These are phyloP conservation scores for Eupithecia centaureata DNA, from an alignment of 2,888 invertebrate species.

Conservation along the genomic window DNA sequence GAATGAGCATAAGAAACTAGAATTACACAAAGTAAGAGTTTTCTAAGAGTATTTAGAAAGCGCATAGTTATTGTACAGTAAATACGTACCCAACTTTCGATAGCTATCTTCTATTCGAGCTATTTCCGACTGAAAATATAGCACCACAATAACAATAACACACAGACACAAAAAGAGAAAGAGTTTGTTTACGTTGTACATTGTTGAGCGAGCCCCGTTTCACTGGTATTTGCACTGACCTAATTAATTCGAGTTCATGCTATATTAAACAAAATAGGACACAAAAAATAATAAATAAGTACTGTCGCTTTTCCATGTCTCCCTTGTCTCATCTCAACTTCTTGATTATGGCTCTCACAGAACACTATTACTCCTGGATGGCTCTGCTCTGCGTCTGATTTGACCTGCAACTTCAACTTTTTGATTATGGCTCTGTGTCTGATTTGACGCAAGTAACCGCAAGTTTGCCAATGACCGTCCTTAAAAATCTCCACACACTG, in stretches of 20 bases:
- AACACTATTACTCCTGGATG: no score
- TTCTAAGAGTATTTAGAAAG: background rate
- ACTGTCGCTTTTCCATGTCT: conserved; percentile 41
- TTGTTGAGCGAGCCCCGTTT: conserved; percentile 61
- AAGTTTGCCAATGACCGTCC: no score
- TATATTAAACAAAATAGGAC: conserved; percentile 68
- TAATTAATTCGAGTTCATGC: conserved; percentile 66
- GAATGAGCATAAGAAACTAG: background rate
- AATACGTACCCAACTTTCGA: conserved; percentile 68
- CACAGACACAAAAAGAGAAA: conserved; percentile 76
- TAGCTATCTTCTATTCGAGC: conserved; percentile 72
- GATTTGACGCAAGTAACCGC: no score
- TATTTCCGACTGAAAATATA: conserved; percentile 80
- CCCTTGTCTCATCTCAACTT: no score
- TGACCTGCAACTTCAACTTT: no score
- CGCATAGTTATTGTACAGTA: background rate
- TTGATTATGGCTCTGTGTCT: no score
- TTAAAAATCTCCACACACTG: no score
- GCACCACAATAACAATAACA: conserved; percentile 72
- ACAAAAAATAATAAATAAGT: conserved; percentile 50
- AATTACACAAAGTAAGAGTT: background rate
- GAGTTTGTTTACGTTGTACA: conserved; percentile 79
- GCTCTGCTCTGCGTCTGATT: no score
- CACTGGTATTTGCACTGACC: conserved; percentile 61
- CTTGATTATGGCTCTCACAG: no score